Base-by-base conservation (phyloP, 92 coral and sea anemone genomes). In the Bergia puertoricense region DNA sequence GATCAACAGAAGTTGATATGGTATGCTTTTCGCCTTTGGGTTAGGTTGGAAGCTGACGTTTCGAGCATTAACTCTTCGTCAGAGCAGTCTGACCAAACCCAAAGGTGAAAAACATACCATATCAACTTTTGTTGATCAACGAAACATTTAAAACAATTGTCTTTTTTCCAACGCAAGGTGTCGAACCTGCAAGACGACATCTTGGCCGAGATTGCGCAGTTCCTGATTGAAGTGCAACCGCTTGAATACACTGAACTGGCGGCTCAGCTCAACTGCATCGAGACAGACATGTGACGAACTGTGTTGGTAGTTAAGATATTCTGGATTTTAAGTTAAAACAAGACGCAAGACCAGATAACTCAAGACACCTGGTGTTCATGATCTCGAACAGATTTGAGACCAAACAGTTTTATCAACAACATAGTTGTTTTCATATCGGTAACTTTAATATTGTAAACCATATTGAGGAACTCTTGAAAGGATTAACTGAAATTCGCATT, bases 151-250 rank as follows among this genome's bases (percentile, higher is more conserved):
- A 51, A 54, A 54, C 16, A 54, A 54, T 48, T 81, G 37, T 62
- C 57, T 36, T 5, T 82, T 22, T 66, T 30, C 36, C 22, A 69
- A 44, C 77, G 23, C 65, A 84, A 69, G 78, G 87, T 38, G 51
- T 68, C 87, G 11, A 68, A 43, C 39, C 42, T 84, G 62, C 87
- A 84, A 30, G 87, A 84, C n/a, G 79, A 84, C 54, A 74, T 66
- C 77, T 65, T 84, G 66, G 87, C 87, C 14, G 87, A 84, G 66
- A 84, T 84, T 84, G 87, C 87, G 38, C 87, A 84, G 43, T 84
- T 84, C 54, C 68, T 84, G 30, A 84, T 84, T 73, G 78, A 84
- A 16, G 87, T 84, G 0, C 74, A 84, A 45, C 77, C 87, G 9
- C 22, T 82, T 66, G 87, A 84, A 51, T 84, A 71, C 78, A 84